These are phyloP conservation scores for Apodemus agrarius DNA, from an alignment of 2,797 vertebrate genomes.

Conservation along the genomic window DNA sequence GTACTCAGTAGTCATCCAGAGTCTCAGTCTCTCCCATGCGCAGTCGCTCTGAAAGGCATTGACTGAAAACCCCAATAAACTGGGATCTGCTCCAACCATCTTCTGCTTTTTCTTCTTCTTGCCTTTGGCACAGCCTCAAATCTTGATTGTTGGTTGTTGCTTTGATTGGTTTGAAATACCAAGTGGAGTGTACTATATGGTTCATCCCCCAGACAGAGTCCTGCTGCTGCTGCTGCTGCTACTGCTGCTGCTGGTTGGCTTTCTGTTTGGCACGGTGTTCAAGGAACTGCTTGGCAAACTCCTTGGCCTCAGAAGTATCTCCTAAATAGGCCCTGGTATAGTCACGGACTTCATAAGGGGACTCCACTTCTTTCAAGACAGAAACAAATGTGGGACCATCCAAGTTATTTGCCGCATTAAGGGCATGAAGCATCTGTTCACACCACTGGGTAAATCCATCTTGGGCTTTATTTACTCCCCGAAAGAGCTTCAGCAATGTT, in stretches of 20 bases:
- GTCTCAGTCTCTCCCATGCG: conserved; percentile 99
- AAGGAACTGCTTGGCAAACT: conserved; percentile 99
- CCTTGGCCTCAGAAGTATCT: conserved; percentile 98
- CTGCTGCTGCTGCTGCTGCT: conserved; percentile 94
- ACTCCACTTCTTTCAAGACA: conserved; percentile 99
- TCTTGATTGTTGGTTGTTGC: too few species aligned
- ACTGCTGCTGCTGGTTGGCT: conserved; percentile 93
- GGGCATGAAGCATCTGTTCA: conserved; percentile 98
- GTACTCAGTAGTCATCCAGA: conserved; percentile 96
- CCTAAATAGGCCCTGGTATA: conserved; percentile 98
- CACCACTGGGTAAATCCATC: conserved; percentile 99
- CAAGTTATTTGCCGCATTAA: conserved; percentile 99
- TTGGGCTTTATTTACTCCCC: conserved; percentile 96
- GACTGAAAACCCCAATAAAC: conserved; percentile 95
- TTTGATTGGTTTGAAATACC: too few species aligned
- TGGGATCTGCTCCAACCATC: too few species aligned
- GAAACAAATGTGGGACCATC: conserved; percentile 99
- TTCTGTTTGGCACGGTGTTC: conserved; percentile 99
- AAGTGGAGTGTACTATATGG: too few species aligned
- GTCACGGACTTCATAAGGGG: conserved; percentile 98
- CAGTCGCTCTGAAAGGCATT: conserved; percentile 98
- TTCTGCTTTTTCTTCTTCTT: too few species aligned
- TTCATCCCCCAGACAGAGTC: too few species aligned
- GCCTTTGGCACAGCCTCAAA: too few species aligned
- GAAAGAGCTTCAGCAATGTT: conserved; percentile 98